These are phyloP conservation scores for Butastur rufipennis DNA, from an alignment of 2,113 vertebrate species.

Conservation along the genomic window DNA sequence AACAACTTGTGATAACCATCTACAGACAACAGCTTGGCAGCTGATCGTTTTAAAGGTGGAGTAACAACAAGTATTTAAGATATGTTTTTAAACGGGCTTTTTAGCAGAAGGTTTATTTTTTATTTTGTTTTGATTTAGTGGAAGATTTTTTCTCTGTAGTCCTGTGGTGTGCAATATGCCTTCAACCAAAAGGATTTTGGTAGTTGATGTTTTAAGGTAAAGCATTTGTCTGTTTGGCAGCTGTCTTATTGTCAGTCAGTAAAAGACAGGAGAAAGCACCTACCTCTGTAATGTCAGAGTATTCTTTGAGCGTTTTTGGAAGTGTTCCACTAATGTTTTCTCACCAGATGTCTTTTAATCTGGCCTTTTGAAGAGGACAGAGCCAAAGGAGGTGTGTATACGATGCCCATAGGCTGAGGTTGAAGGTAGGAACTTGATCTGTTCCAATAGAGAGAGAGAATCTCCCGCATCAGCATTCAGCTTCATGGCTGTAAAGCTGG, in stretches of 20 bases:
- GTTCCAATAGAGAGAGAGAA: slow-evolving; percentile 19
- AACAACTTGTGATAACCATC: neutral
- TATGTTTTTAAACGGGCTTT: slow-evolving; percentile 64
- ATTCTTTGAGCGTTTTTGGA: neutral
- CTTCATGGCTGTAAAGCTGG: slow-evolving; percentile 34
- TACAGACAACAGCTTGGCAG: neutral
- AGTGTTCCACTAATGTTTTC: slow-evolving; percentile 8
- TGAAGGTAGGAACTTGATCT: slow-evolving; percentile 41
- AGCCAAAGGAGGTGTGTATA: neutral
- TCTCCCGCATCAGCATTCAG: slow-evolving; percentile 68
- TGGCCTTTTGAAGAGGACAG: slow-evolving; percentile 32
- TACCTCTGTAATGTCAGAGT: slow-evolving; percentile 43
- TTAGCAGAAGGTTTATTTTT: slow-evolving; percentile 55
- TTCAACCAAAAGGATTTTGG: slow-evolving; percentile 64
- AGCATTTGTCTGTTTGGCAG: slow-evolving; percentile 55
- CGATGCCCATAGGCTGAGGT: slow-evolving; percentile 8
- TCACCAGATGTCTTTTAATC: slow-evolving; percentile 11
- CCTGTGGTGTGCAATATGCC: slow-evolving; percentile 65
- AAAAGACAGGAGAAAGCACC: slow-evolving; percentile 31
- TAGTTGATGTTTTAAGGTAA: slow-evolving; percentile 41
- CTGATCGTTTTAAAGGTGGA: slow-evolving; percentile 37
- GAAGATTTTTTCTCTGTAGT: slow-evolving; percentile 32
- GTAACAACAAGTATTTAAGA: slow-evolving; percentile 63
- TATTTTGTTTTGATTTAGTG: slow-evolving; percentile 54
- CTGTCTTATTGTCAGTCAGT: slow-evolving; percentile 41